Evolutionary conservation across 2,888 invertebrate genomes (phyloP).

Genomic region (Chalcosyrphus nemorum): DNA sequence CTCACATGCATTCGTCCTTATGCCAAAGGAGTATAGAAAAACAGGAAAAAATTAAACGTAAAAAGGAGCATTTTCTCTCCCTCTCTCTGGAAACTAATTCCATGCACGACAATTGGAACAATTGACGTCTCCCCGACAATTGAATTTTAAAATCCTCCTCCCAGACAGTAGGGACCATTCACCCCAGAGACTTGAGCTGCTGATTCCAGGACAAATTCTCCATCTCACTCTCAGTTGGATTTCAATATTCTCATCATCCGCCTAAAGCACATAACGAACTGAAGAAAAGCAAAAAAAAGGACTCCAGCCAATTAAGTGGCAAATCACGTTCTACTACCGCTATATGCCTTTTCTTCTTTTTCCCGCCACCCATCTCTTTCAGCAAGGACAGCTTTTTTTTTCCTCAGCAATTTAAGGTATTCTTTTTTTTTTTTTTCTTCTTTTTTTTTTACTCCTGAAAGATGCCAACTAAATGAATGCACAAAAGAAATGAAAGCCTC

Average conservation of each 20-base stretch:
- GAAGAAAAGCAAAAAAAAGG: slow-evolving; percentile 47
- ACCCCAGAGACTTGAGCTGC: not conserved
- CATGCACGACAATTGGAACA: slow-evolving; percentile 58
- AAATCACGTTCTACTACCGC: slow-evolving; percentile 63
- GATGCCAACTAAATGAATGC: not conserved
- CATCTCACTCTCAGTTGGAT: not conserved
- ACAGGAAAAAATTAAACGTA: not conserved
- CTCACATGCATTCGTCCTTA: slow-evolving; percentile 39
- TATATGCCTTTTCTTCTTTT: slow-evolving; percentile 14
- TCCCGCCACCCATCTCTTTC: not conserved
- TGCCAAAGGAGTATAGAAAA: not conserved
- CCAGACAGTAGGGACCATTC: slow-evolving; percentile 42
- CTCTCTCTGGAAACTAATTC: slow-evolving; percentile 23
- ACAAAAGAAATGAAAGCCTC: slow-evolving; percentile 51
- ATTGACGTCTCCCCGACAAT: slow-evolving; percentile 57
- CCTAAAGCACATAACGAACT: slow-evolving; percentile 19
- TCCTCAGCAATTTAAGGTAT: not conserved
- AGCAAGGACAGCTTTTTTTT: not conserved
- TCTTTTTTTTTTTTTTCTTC: not conserved
- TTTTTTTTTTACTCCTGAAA: not conserved
- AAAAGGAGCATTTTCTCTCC: too few species aligned
- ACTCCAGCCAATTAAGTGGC: slow-evolving; percentile 70
- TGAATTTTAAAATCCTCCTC: slow-evolving; percentile 47
- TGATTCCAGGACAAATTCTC: slow-evolving; percentile 10
- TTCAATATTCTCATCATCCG: slow-evolving; percentile 35